Evolutionary conservation across 1,140 invertebrate genomes (phyloP), one percentile per base, ranked within the genome.

Genomic region (Caligus rogercresseyi): DNA sequence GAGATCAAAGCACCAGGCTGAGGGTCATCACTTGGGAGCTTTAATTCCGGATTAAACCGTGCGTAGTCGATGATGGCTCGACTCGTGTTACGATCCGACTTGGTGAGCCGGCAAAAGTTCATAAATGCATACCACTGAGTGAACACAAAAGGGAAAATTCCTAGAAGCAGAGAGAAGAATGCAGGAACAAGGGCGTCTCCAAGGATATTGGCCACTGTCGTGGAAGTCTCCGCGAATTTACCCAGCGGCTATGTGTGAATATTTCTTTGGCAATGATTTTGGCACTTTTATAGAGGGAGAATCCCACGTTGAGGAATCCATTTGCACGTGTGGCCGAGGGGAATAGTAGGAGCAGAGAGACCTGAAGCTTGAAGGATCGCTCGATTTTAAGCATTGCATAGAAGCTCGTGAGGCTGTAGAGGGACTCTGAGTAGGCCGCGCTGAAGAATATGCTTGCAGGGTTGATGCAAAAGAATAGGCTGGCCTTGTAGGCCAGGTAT

Each of bases 381-480:
- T 80, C 73, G 72, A 78, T 80, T 68, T 77, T 77, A 13, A 84
- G 73, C 78, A 96, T 84, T 25, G 81, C 80, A 24, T 78, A 77
- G 70, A 94, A 88, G 18, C 84, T 83, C 54, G 89, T 76, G 68
- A 81, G 86, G 13, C 82, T 78, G 76, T 87, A 97, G 25, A 94
- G 71, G 43, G 83, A 81, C 76, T 98, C 94, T 3, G 91, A 86
- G 74, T 98, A 98, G 60, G 83, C 79, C 1, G 90, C 88, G 53
- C 82, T 79, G 70, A 97, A 95, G 74, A 98, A 97, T 70, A 97
- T 84, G 65, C 83, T 88, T 0, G 90, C 91, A 61, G 93, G 93
- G 77, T 92, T 96, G 43, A 93, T 80, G 73, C 85, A 88, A 74
- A 86, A 96, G 1, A 94, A 72, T 64, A 89, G 72, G 0, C 82